phyloP scores from a whole-genome alignment of 1,140 invertebrate species.

The Drosophila athabasca region DNA sequence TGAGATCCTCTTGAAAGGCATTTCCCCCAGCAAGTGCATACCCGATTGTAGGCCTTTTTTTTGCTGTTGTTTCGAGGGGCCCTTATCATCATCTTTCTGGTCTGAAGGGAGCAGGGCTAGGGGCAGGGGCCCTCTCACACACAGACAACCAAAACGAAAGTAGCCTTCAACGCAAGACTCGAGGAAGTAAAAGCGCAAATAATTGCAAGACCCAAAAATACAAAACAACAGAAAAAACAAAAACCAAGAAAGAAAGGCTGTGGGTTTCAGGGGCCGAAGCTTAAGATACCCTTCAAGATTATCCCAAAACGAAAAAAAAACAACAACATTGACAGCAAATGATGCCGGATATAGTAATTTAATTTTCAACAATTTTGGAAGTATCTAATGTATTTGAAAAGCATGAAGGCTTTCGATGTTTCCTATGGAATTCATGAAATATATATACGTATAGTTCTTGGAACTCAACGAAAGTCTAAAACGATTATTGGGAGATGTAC shows the following conservation, averaged over 20 bases:
- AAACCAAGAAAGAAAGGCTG: conserved; percentile 2
- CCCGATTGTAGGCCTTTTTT: neutral
- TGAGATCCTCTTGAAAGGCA: neutral
- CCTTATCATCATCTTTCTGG: conserved; percentile 19
- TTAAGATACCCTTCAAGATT: neutral
- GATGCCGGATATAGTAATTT: too few species aligned
- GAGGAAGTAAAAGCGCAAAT: conserved; percentile 72
- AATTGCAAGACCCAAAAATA: conserved; percentile 45
- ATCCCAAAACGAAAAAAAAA: neutral
- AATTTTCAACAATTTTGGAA: too few species aligned
- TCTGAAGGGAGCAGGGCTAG: neutral
- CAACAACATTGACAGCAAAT: neutral
- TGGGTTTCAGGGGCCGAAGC: too few species aligned
- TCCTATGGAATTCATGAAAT: too few species aligned
- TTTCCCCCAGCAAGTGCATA: neutral
- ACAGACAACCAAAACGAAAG: conserved; percentile 48
- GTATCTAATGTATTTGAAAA: too few species aligned
- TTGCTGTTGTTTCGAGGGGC: neutral
- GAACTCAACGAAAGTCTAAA: too few species aligned
- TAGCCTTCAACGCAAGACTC: conserved; percentile 41
- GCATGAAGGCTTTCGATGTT: too few species aligned
- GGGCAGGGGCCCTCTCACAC: conserved; percentile 27
- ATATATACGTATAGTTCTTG: too few species aligned
- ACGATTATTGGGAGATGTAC: too few species aligned
- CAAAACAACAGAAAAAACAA: conserved; percentile 5